These are phyloP conservation scores for Rhopalosiphum padi DNA, from an alignment of 1,140 invertebrate genomes.

Conservation along the genomic window DNA sequence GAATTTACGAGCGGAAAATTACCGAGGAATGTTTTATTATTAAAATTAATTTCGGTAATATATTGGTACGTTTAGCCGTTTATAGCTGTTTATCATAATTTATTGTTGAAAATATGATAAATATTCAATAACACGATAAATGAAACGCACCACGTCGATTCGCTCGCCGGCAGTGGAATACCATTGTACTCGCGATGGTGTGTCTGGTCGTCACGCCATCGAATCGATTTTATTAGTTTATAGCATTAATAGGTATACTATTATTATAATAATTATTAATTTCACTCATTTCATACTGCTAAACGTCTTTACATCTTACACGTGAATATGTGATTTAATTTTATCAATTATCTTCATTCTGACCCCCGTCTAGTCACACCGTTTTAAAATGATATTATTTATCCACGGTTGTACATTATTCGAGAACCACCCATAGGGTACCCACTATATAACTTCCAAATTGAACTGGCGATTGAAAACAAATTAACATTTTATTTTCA, in stretches of 20 bases:
- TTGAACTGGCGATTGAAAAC: neutral
- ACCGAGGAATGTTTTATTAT: constrained; percentile 38
- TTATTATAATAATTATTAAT: too few species aligned
- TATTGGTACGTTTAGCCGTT: neutral
- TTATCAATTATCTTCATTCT: neutral
- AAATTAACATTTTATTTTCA: neutral
- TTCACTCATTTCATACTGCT: neutral
- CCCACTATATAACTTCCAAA: neutral
- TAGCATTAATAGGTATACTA: neutral
- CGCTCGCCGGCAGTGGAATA: neutral
- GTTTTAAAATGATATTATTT: neutral
- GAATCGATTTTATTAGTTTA: neutral
- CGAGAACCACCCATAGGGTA: neutral
- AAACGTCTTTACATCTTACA: too few species aligned
- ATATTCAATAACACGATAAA: constrained; percentile 42
- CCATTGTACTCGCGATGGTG: neutral
- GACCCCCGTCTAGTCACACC: neutral
- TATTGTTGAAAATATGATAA: constrained; percentile 30
- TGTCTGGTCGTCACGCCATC: neutral
- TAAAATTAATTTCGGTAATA: constrained; percentile 44
- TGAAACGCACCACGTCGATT: neutral
- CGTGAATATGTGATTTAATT: neutral
- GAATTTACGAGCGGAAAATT: constrained; percentile 51
- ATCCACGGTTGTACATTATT: too few species aligned
- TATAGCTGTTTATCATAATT: constrained; percentile 21